Conservation (phyloP, 1,140 invertebrate species). For the Augochlora pura region DNA sequence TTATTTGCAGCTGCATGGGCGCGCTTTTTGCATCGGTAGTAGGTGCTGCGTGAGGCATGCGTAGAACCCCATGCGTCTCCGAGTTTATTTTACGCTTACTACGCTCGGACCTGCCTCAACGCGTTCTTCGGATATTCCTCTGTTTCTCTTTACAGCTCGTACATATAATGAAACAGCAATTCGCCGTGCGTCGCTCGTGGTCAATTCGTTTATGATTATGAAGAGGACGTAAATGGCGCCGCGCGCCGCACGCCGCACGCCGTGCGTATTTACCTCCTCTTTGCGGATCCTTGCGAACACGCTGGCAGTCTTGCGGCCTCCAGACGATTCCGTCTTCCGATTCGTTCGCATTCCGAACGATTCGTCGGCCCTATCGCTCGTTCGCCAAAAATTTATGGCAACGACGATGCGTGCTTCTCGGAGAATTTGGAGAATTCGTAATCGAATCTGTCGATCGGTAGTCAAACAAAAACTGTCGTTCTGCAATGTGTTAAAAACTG, state of each 20-base stretch:
- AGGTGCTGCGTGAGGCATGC: constrained; percentile 58
- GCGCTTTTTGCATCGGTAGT: constrained; percentile 42
- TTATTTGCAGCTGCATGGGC: constrained; percentile 62
- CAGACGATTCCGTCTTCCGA: neutral
- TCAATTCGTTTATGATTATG: constrained; percentile 47
- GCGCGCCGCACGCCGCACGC: too few relatives aligned
- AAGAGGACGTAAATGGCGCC: constrained; percentile 37
- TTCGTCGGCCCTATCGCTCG: neutral
- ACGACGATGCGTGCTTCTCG: neutral
- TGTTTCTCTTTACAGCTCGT: constrained; percentile 49
- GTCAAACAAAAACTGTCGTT: too few relatives aligned
- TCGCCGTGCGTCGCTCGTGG: constrained; percentile 54
- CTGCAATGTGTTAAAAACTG: too few relatives aligned
- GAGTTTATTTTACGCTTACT: constrained; percentile 69
- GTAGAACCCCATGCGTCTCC: constrained; percentile 66
- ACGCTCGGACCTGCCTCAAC: constrained; percentile 63
- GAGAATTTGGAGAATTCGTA: neutral
- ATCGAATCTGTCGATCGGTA: neutral
- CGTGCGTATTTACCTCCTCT: constrained; percentile 14
- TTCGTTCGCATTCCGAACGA: neutral
- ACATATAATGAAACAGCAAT: constrained; percentile 62
- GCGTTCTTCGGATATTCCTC: constrained; percentile 17
- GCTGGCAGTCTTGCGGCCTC: neutral
- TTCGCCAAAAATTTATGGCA: neutral
- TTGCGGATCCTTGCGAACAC: constrained; percentile 28